These are phyloP conservation scores for Cerastis rubricosa DNA, from an alignment of 2,888 invertebrate species.

Conservation along the genomic window DNA sequence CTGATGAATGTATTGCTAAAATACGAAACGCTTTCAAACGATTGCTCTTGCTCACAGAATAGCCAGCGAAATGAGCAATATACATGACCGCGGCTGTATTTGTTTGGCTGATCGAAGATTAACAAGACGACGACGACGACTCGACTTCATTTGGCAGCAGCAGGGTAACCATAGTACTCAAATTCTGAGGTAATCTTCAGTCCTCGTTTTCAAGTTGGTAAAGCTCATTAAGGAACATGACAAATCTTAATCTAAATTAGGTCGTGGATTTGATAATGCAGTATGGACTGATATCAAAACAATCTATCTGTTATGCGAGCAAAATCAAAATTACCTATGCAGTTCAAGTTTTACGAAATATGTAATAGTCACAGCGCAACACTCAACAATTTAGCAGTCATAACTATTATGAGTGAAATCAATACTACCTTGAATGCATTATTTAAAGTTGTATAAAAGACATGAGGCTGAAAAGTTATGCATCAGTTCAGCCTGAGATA, in stretches of 20 bases:
- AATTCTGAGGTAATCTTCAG: not conserved
- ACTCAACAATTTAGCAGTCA: conserved; percentile 16
- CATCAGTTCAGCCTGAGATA: conserved; percentile 49
- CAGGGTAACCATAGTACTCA: not conserved
- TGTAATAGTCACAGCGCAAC: conserved; percentile 32
- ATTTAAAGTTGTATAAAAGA: conserved; percentile 60
- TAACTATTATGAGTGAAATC: conserved; percentile 55
- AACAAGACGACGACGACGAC: too few species aligned
- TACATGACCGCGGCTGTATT: not conserved
- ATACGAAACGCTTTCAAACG: not conserved
- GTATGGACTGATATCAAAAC: not conserved
- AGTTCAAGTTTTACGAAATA: conserved; percentile 22
- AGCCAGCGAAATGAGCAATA: not conserved
- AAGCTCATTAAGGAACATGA: not conserved
- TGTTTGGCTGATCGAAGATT: not conserved
- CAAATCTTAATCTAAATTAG: not conserved
- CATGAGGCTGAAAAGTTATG: conserved; percentile 25
- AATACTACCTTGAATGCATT: conserved; percentile 54
- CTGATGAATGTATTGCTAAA: not conserved
- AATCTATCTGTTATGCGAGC: not conserved
- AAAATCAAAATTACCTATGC: conserved; percentile 2
- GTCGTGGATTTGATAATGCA: not conserved
- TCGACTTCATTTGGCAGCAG: not conserved
- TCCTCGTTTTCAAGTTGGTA: not conserved
- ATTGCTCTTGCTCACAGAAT: not conserved